Base-by-base conservation (phyloP, 2,113 vertebrate species). In the Gymnocephalus cernua region DNA sequence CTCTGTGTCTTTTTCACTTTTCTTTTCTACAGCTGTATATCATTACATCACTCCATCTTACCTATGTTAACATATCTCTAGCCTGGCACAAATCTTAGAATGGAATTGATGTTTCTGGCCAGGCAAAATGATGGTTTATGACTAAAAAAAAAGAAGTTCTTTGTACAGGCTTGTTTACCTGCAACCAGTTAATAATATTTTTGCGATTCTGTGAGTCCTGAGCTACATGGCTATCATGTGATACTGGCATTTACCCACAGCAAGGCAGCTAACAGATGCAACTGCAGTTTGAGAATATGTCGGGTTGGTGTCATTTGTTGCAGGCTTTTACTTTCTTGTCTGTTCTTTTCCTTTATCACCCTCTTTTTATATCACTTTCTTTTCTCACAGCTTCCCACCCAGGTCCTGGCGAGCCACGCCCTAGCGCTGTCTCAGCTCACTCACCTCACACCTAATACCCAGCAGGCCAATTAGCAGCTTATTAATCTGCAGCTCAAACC, bases 381-480 rank as follows among this genome's bases (percentile, higher is more conserved):
- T 59, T 47, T 65, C 51, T 79, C 66, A 72, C 65, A 67, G 61
- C 56, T 21, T 80, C 82, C 62, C 85, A 66, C 77, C 72, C 62
- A 63, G 63, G 61, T 72, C 50, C 21, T 78, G 32, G 15, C 1
- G 48, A 32, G 71, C 67, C 80, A 79, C 85, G 61, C 90, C 84
- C 83, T 79, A 35, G 67, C 16, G 29, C 82, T 86, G 87, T 51
- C 83, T 88, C 77, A n/a, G 81, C 86, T 82, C 80, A 66, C 70
- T 88, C 82, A 73, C 77, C 82, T 84, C 90, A 83, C 90, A 88
- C 87, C 61, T 74, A 88, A 89, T 88, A 90, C 93, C 87, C 92
- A 89, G 86, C 88, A 92, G 92, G 86, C 93, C 92, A 94, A 94
- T 95, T 94, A 95, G 89, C 91, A 90, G 89, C 62, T 75, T 90